Evolutionary conservation across 2,888 invertebrate genomes (phyloP).

Genomic region (Drepana falcataria): DNA sequence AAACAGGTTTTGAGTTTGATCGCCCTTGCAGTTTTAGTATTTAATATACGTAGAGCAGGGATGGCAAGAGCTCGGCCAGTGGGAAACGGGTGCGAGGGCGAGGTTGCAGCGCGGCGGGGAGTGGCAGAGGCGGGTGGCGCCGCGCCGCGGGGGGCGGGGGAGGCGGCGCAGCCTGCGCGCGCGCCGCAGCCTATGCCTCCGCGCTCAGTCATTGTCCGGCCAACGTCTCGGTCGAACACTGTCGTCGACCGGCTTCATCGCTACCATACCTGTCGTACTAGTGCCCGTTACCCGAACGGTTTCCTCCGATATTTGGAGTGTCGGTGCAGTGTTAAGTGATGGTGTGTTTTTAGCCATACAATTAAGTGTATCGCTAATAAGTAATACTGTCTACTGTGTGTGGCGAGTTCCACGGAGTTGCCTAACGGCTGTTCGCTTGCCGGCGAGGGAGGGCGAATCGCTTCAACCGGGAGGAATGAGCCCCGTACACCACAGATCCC

Average conservation of each 20-base stretch:
- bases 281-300: conserved; percentile 67
- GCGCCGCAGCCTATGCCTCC: conserved; percentile 56
- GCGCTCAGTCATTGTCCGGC: conserved; percentile 73
- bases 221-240: conserved; percentile 65
- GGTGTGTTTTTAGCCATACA: conserved; percentile 76
- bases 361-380: conserved; percentile 73
- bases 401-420: conserved; percentile 62
- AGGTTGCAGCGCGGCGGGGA: conserved; percentile 20
- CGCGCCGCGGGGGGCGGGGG: conserved; percentile 20
- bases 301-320: conserved; percentile 60
- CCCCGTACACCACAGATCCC: conserved; percentile 69
- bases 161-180: conserved; percentile 47
- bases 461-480: conserved; percentile 76
- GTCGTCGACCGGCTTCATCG: conserved; percentile 56
- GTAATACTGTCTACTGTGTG: conserved; percentile 59
- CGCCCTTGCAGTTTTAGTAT: conserved; percentile 55
- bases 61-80: conserved; percentile 59
- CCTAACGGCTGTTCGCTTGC: conserved; percentile 72
- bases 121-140: conserved; percentile 21
- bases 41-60: conserved; percentile 46
- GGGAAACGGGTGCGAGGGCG: conserved; percentile 50
- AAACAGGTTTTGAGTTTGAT: conserved; percentile 54
- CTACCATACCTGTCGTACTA: conserved; percentile 61
- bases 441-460: conserved; percentile 70
- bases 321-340: conserved; percentile 72